Evolutionary conservation across 2,797 vertebrate species (phyloP), one percentile per base, ranked within the genome.

Genomic region (Sebastes trivittatus): DNA sequence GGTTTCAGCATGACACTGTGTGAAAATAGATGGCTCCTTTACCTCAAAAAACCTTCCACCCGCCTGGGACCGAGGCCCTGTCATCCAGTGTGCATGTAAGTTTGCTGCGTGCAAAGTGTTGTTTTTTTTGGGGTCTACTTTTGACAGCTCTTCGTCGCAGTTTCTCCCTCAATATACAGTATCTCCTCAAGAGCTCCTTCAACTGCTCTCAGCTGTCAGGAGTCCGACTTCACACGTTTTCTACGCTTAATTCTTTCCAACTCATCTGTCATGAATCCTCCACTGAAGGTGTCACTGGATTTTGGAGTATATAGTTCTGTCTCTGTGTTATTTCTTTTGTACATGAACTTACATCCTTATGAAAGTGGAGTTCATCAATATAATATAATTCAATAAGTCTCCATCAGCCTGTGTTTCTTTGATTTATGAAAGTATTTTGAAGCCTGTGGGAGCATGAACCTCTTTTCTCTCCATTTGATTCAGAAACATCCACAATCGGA

Each of bases 31-130:
- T 94, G 87, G 88, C 91, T 80, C 87, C 11, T 75, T 94, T 34
- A 94, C 86, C 46, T 89, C 87, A 4, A 90, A 95, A 79, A 97
- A 93, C 68, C 91, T 97, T 77, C 92, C 96, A 54, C 94, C 89
- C 4, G 95, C 91, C 81, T 97, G 97, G 96, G 92, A 89, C 95
- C 96, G 94, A 87, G 95, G 58, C 56, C n/a, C 32, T 34, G 62
- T 61, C 82, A 77, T 78, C 36, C 64, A 49, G 23, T 18, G n/a
- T 63, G 14, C 61, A 42, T 72, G 66, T 52, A 66, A 75, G 27
- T 68, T 61, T 67, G 38, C 72, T 65, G 76, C 61, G 36, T 74
- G 46, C 52, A 71, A 16, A 71, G 46, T 65, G 56, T 8, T 18
- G 1, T 69, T 69, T 69, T 69, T 64, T 46, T 6, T 4, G 11